phyloP scores from a whole-genome alignment of 2,888 invertebrate genomes.

The Ornithoptera priamus region DNA sequence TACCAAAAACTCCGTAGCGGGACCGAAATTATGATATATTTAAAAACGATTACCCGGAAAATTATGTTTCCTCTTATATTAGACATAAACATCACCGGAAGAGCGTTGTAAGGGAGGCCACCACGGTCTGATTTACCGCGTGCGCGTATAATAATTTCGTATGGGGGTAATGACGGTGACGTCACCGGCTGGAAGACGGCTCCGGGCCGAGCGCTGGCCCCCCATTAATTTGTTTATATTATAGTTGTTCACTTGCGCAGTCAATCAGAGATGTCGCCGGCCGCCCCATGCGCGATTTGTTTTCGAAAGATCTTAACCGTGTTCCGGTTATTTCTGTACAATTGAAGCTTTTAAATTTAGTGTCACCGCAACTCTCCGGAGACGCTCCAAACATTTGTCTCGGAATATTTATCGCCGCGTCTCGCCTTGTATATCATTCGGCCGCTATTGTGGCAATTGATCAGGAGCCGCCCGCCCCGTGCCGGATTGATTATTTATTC shows the following conservation, averaged over 20 bases:
- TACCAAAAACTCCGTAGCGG: slow-evolving; percentile 37
- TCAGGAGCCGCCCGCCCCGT: slow-evolving; percentile 67
- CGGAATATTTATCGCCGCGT: slow-evolving; percentile 75
- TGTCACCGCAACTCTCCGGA: slow-evolving; percentile 77
- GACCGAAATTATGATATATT: slow-evolving; percentile 38
- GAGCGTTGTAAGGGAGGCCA: slow-evolving; percentile 56
- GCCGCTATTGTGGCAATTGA: slow-evolving; percentile 76
- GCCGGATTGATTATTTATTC: slow-evolving; percentile 76
- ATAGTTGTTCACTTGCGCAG: slow-evolving; percentile 78
- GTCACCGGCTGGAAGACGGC: slow-evolving; percentile 41
- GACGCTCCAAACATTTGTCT: slow-evolving; percentile 78
- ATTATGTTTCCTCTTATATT: slow-evolving; percentile 65
- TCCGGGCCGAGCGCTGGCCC: slow-evolving; percentile 50
- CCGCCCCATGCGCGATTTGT: slow-evolving; percentile 78
- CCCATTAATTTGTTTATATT: slow-evolving; percentile 80
- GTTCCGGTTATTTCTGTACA: slow-evolving; percentile 79
- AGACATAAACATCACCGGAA: slow-evolving; percentile 66
- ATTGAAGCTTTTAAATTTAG: slow-evolving; percentile 80
- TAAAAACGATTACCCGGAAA: slow-evolving; percentile 52
- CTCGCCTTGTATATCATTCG: slow-evolving; percentile 76
- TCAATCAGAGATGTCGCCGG: slow-evolving; percentile 78
- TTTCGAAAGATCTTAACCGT: slow-evolving; percentile 79
- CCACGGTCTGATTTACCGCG: slow-evolving; percentile 61
- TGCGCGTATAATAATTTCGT: slow-evolving; percentile 57
- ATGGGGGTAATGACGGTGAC: slow-evolving; percentile 44